These are phyloP conservation scores for Meandrina meandrites DNA, from an alignment of 92 coral and sea anemone genomes.

Conservation along the genomic window DNA sequence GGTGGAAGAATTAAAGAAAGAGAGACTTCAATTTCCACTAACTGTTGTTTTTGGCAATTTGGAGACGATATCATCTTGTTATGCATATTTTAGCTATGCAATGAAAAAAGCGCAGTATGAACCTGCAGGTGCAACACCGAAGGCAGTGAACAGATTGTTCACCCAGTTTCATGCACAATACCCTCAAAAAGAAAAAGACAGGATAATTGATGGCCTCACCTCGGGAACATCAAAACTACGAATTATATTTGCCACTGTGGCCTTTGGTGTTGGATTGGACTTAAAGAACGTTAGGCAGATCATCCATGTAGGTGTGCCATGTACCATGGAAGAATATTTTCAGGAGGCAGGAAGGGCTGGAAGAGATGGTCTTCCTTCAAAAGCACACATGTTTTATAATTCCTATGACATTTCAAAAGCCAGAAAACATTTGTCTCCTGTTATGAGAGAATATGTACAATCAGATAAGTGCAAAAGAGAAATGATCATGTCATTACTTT, in stretches of 20 bases:
- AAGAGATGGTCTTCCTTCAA: constrained; percentile 62
- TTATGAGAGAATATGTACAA: constrained; percentile 55
- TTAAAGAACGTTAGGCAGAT: constrained; percentile 44
- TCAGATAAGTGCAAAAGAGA: constrained; percentile 52
- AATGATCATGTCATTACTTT: constrained; percentile 58
- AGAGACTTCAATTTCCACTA: constrained; percentile 48
- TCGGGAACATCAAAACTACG: constrained; percentile 52
- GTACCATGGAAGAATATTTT: constrained; percentile 60
- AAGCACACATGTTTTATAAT: constrained; percentile 47
- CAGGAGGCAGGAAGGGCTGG: constrained; percentile 69
- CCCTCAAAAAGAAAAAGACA: constrained; percentile 62
- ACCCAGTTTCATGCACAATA: constrained; percentile 76
- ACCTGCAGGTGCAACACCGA: constrained; percentile 38
- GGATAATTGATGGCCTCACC: constrained; percentile 51
- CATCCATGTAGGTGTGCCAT: constrained; percentile 72
- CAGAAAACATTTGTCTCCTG: constrained; percentile 35
- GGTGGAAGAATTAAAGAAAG: constrained; percentile 35
- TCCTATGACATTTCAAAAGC: constrained; percentile 54
- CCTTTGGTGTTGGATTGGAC: constrained; percentile 77
- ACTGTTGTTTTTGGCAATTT: constrained; percentile 67
- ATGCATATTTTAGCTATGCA: constrained; percentile 34
- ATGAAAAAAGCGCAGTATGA: constrained; percentile 56
- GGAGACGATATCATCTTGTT: constrained; percentile 52
- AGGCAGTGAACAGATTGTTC: constrained; percentile 54
- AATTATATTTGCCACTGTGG: constrained; percentile 70